Evolutionary conservation across 2,888 invertebrate species (phyloP).

Genomic region (Chirona hameri): DNA sequence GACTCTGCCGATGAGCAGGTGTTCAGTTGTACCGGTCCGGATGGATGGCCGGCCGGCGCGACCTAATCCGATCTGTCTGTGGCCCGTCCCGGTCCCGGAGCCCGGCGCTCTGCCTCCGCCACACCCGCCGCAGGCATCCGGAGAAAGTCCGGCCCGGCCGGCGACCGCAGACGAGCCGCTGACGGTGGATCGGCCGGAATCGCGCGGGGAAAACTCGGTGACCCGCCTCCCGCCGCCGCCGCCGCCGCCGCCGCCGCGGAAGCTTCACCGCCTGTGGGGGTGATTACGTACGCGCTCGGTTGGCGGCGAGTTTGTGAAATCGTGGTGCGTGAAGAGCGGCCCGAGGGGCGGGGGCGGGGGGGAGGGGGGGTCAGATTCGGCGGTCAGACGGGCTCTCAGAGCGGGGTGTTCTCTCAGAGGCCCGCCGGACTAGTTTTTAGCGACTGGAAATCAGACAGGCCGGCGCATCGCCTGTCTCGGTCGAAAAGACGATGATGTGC

Average conservation of each 20-base stretch:
- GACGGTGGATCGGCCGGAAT: neutral
- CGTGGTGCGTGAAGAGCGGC: neutral
- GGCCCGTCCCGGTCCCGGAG: neutral
- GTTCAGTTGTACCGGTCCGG: neutral
- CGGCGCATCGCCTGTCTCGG: no score
- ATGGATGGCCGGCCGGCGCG: neutral
- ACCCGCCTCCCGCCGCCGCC: neutral
- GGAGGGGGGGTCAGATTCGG: no score
- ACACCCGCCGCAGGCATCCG: neutral
- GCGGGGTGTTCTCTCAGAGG: no score
- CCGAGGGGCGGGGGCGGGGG: no score
- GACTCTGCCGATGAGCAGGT: no score
- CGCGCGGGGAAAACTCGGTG: neutral
- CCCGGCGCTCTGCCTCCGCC: neutral
- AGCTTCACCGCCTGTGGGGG: neutral
- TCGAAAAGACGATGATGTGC: no score
- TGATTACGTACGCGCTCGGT: neutral
- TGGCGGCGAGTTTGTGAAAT: neutral
- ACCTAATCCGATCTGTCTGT: neutral
- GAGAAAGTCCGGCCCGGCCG: neutral
- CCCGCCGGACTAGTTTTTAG: no score
- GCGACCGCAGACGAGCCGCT: neutral
- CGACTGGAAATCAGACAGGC: no score
- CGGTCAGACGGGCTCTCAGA: no score
- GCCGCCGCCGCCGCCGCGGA: neutral